phyloP scores from a whole-genome alignment of 2,113 vertebrate genomes.

The Equus przewalskii region DNA sequence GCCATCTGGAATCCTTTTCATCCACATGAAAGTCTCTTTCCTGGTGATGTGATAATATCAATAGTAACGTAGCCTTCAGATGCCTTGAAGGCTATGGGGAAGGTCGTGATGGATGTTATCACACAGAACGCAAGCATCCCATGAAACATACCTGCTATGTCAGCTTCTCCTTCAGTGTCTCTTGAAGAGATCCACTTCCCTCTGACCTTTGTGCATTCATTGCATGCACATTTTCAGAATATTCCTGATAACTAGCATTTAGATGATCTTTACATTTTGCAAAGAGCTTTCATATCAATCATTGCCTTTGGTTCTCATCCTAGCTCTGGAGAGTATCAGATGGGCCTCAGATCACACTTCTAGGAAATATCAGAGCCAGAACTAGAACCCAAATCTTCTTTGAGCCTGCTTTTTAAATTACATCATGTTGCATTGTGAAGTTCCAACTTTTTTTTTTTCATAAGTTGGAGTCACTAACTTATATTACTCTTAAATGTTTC shows the following conservation, averaged over 20 bases:
- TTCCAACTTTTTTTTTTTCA: background rate
- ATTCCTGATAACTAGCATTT: background rate
- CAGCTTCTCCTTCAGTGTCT: background rate
- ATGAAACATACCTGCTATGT: background rate
- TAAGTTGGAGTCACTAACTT: background rate
- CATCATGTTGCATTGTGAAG: background rate
- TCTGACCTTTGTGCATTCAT: conserved; percentile 18
- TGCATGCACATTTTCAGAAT: conserved; percentile 8
- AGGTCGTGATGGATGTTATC: background rate
- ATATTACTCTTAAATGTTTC: background rate
- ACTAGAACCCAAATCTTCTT: background rate
- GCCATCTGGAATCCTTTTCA: conserved; percentile 76
- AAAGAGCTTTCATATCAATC: background rate
- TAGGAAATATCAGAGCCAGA: background rate
- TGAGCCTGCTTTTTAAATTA: background rate
- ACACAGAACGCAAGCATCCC: background rate
- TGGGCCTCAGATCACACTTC: background rate
- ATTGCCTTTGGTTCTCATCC: background rate
- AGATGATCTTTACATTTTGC: background rate
- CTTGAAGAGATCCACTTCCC: background rate
- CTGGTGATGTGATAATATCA: conserved; percentile 81
- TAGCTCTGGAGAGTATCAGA: background rate
- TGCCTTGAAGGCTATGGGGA: conserved; percentile 51
- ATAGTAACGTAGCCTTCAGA: conserved; percentile 80
- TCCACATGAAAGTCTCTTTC: conserved; percentile 78